Percentiles rank a stretch among this genome's conserved stretches.
Conservation (phyloP, 92 coral and sea anemone genomes). For the Pocillopora meandrina region DNA sequence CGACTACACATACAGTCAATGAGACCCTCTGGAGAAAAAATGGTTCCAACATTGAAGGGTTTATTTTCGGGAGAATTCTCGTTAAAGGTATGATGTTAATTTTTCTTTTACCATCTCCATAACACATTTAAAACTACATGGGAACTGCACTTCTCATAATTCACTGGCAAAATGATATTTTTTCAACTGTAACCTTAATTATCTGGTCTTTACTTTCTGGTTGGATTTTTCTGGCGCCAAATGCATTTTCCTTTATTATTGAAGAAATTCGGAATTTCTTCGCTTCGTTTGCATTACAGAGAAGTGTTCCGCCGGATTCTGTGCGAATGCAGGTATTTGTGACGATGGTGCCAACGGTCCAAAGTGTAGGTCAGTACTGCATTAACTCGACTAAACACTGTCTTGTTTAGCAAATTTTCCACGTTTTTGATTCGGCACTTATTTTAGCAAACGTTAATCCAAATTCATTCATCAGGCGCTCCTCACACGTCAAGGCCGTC, state of each 20-base stretch:
- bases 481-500: too few relatives aligned
- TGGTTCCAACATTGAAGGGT: slow-evolving; percentile 45
- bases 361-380: slow-evolving; percentile 61
- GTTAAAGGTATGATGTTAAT: slow-evolving; percentile 46
- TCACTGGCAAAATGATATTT: neutral
- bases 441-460: too few relatives aligned
- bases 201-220: neutral
- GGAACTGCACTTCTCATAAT: too few relatives aligned
- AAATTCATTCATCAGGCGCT: too few relatives aligned
- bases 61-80: slow-evolving; percentile 36
- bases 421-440: too few relatives aligned
- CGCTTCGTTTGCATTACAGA: slow-evolving; percentile 28
- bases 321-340: slow-evolving; percentile 69
- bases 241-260: neutral
- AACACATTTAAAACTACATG: neutral
- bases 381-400: too few relatives aligned
- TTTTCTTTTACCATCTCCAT: neutral
- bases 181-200: neutral
- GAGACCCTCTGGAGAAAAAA: slow-evolving; percentile 34
- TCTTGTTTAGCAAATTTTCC: too few relatives aligned
- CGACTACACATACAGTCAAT: slow-evolving; percentile 42
- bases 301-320: slow-evolving; percentile 68
- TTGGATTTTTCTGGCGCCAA: neutral
- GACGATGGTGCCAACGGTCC: slow-evolving; percentile 46
- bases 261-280: too few relatives aligned